Percentiles rank a stretch among this genome's conserved stretches.
Conservation (phyloP, 64 coral and sea anemone species). For the Trachythela sp. region DNA sequence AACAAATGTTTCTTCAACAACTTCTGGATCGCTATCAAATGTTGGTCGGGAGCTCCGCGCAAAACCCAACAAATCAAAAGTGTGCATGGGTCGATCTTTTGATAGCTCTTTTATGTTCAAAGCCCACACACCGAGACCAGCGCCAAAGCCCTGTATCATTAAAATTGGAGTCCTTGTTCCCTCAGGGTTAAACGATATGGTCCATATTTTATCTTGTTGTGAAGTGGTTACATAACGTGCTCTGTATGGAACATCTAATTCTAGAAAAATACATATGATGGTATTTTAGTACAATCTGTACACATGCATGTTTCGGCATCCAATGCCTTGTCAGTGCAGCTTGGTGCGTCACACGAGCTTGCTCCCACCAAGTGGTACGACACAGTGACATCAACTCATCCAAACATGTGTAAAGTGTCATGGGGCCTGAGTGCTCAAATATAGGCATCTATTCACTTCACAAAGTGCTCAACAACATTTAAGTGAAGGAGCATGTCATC, state of each 20-base stretch:
- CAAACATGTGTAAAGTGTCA: too few species aligned
- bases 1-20: constrained; percentile 76
- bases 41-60: constrained; percentile 87
- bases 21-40: constrained; percentile 52
- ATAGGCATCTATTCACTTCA: too few species aligned
- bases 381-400: too few species aligned
- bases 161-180: constrained; percentile 56
- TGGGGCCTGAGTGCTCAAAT: too few species aligned
- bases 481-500: too few species aligned
- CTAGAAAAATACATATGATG: constrained; percentile 24
- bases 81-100: constrained; percentile 65
- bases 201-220: constrained; percentile 70
- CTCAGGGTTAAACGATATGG: constrained; percentile 69
- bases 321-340: too few species aligned
- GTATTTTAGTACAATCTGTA: too few species aligned
- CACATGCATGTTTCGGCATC: too few species aligned
- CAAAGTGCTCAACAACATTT: too few species aligned
- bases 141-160: constrained; percentile 95
- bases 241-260: constrained; percentile 70
- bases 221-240: constrained; percentile 65
- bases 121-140: constrained; percentile 76
- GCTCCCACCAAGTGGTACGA: too few species aligned
- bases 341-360: too few species aligned
- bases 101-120: constrained; percentile 75
- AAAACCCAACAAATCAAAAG: constrained; percentile 90